phyloP scores from a whole-genome alignment of 2,113 vertebrate genomes.

The Oryzias javanicus region DNA sequence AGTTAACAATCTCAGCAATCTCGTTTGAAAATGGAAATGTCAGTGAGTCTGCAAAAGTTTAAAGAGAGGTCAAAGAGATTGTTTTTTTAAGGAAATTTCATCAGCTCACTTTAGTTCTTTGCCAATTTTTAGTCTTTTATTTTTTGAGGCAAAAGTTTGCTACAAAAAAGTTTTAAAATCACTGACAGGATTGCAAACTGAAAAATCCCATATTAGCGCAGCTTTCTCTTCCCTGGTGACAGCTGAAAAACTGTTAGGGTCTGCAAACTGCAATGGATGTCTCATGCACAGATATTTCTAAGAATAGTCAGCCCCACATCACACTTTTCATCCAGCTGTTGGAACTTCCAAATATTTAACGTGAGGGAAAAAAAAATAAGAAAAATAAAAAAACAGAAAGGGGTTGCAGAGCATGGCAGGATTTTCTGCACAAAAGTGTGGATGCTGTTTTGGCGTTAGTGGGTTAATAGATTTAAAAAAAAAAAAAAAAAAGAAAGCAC shows the following conservation, averaged over 20 bases:
- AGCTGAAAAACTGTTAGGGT: slow-evolving; percentile 78
- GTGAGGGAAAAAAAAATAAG: slow-evolving; percentile 32
- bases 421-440: slow-evolving; percentile 88
- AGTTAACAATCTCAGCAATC: slow-evolving; percentile 80
- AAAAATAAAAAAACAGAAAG: slow-evolving; percentile 30
- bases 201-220: slow-evolving; percentile 52
- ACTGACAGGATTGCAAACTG: slow-evolving; percentile 29
- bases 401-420: slow-evolving; percentile 82
- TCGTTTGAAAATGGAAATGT: slow-evolving; percentile 38
- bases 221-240: slow-evolving; percentile 53
- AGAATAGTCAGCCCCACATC: slow-evolving; percentile 76
- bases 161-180: too few relatives aligned
- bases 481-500: slow-evolving; percentile 73
- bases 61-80: background rate
- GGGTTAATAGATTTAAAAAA: slow-evolving; percentile 83
- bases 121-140: slow-evolving; percentile 31
- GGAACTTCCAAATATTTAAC: slow-evolving; percentile 56
- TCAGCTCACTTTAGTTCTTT: slow-evolving; percentile 14
- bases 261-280: slow-evolving; percentile 90
- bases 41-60: slow-evolving; percentile 58
- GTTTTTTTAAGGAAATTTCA: slow-evolving; percentile 2
- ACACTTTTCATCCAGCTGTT: slow-evolving; percentile 85
- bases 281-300: slow-evolving; percentile 99
- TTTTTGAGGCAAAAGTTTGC: background rate
- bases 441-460: slow-evolving; percentile 93